A percentile compares a stretch with the other conserved stretches of the same genome.
These are phyloP conservation scores for Volucella zonaria DNA, from an alignment of 2,888 invertebrate genomes.

Conservation along the genomic window DNA sequence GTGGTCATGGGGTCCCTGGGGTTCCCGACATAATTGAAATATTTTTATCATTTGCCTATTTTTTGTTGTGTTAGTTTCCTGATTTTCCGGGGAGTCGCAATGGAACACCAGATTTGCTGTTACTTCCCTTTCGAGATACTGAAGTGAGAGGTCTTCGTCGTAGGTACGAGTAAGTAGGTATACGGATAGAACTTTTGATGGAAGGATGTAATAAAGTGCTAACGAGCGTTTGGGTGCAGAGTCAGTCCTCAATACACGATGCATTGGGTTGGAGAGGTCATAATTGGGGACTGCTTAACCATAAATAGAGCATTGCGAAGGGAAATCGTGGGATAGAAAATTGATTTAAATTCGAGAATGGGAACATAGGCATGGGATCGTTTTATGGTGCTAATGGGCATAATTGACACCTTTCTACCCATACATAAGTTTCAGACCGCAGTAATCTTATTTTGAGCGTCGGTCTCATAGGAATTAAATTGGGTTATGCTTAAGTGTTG, in stretches of 20 bases:
- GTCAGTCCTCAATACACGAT: constrained; percentile 16
- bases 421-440: too few relatives aligned
- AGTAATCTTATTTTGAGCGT: too few relatives aligned
- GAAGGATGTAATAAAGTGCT: constrained; percentile 60
- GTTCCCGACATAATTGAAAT: constrained; percentile 52
- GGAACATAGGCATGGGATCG: constrained; percentile 49
- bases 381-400: constrained; percentile 57
- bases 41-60: constrained; percentile 22
- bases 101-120: not conserved
- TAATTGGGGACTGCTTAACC: constrained; percentile 65
- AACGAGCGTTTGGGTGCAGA: constrained; percentile 52
- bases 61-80: not conserved
- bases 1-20: constrained; percentile 61
- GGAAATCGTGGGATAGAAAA: constrained; percentile 71
- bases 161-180: not conserved
- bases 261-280: constrained; percentile 58
- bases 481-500: too few relatives aligned
- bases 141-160: not conserved
- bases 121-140: not conserved
- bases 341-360: constrained; percentile 58
- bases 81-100: constrained; percentile 55
- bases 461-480: too few relatives aligned
- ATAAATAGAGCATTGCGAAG: constrained; percentile 65
- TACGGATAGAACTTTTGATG: constrained; percentile 31
- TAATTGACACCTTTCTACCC: constrained; percentile 58